Evolutionary conservation across 2,888 invertebrate species (phyloP).

Genomic region (Odontocerum albicorne): DNA sequence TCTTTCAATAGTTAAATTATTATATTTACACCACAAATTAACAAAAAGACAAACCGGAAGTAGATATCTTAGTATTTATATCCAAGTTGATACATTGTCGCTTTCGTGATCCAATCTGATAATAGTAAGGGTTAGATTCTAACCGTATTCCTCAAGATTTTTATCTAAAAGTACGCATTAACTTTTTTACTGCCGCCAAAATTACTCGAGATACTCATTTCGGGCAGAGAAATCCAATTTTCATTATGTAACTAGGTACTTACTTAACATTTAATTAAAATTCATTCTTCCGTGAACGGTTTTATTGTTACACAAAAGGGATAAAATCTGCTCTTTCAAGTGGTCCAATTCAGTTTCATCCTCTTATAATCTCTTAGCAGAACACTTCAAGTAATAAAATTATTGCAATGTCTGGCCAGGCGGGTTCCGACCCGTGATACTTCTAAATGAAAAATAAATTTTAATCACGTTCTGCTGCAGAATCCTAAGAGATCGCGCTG

Average conservation of each 20-base stretch:
- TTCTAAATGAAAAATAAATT: conserved; percentile 3
- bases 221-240: conserved; percentile 22
- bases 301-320: conserved; percentile 30
- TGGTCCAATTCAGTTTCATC: conserved; percentile 24
- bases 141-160: conserved; percentile 5
- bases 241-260: conserved; percentile 24
- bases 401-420: conserved; percentile 17
- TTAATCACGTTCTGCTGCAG: neutral
- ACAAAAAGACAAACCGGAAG: too few species aligned
- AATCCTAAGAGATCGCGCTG: neutral
- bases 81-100: too few species aligned
- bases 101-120: too few species aligned
- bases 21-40: too few species aligned
- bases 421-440: neutral
- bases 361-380: conserved; percentile 22
- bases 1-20: too few species aligned
- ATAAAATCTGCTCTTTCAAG: conserved; percentile 31
- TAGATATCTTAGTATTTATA: too few species aligned
- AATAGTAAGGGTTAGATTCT: too few species aligned
- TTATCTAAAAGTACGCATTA: neutral
- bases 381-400: conserved; percentile 29
- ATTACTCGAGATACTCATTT: conserved; percentile 14
- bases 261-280: conserved; percentile 29
- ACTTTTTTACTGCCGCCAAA: conserved; percentile 6
- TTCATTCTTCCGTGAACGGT: conserved; percentile 30